phyloP scores from a whole-genome alignment of 2,113 vertebrate genomes.

The Hucho hucho region DNA sequence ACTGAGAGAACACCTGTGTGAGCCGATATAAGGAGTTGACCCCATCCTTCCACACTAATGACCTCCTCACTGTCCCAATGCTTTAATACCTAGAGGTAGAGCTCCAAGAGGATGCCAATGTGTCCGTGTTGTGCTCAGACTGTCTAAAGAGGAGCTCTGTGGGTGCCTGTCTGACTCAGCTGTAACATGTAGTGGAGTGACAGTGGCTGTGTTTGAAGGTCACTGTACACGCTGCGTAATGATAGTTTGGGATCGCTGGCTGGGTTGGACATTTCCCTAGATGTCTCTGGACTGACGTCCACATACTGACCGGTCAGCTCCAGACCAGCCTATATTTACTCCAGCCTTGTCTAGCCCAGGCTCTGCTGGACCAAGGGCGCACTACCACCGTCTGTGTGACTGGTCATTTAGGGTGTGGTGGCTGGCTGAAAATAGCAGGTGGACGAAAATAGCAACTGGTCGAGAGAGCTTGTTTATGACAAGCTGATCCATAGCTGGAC shows the following conservation, averaged over 20 bases:
- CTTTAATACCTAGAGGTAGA: background rate
- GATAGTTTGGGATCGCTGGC: conserved; percentile 32
- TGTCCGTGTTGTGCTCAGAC: background rate
- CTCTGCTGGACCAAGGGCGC: conserved; percentile 32
- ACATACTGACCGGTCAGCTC: conserved; percentile 42
- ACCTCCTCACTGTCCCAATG: background rate
- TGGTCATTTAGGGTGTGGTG: conserved; percentile 68
- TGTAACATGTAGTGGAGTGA: conserved; percentile 11
- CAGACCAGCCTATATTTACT: conserved; percentile 37
- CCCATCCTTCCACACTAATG: no score
- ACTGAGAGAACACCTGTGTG: background rate
- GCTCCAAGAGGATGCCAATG: no score
- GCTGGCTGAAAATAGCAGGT: conserved; percentile 74
- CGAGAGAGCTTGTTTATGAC: conserved; percentile 57
- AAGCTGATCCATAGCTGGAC: conserved; percentile 58
- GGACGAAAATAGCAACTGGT: conserved; percentile 71
- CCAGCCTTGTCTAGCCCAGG: conserved; percentile 17
- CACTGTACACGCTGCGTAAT: conserved; percentile 31
- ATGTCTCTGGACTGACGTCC: conserved; percentile 46
- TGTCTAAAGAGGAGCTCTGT: background rate
- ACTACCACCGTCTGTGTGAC: conserved; percentile 52
- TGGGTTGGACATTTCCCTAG: conserved; percentile 43
- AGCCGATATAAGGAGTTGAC: background rate
- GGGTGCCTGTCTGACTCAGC: conserved; percentile 48
- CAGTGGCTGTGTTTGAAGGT: conserved; percentile 11